Conservation (phyloP, 2,888 invertebrate species). For the Invenusta paracnida region DNA sequence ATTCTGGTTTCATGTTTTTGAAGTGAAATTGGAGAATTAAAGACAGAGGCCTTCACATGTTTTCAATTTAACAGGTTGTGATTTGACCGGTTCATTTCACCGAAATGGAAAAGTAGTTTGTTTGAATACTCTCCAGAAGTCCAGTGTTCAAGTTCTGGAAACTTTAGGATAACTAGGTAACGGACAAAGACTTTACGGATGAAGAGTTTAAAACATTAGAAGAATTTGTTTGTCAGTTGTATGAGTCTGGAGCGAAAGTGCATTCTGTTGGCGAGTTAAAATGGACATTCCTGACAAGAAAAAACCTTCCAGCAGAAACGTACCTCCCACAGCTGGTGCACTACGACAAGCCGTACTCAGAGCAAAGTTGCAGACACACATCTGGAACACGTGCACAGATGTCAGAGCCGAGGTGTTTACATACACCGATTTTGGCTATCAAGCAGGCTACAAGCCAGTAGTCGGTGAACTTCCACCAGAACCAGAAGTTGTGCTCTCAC, state of each 20-base stretch:
- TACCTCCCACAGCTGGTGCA: conserved; percentile 16
- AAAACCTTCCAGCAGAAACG: conserved; percentile 8
- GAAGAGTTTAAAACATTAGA: conserved; percentile 22
- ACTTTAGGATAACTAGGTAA: conserved; percentile 18
- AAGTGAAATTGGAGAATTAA: conserved; percentile 22
- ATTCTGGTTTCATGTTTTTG: background rate
- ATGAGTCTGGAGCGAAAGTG: conserved; percentile 13
- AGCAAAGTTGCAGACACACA: conserved; percentile 10
- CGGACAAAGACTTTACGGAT: conserved; percentile 25
- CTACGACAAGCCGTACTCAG: conserved; percentile 10
- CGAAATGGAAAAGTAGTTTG: background rate
- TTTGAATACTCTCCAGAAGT: conserved; percentile 21
- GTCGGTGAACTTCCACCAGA: background rate
- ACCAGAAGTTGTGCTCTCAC: background rate
- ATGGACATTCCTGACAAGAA: conserved; percentile 23
- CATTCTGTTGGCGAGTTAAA: conserved; percentile 11
- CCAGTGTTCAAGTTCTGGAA: background rate
- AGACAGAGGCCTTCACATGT: background rate
- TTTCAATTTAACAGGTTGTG: conserved; percentile 12
- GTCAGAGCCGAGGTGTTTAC: conserved; percentile 12
- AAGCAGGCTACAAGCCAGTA: conserved; percentile 29
- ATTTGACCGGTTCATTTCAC: conserved; percentile 19
- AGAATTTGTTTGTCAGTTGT: conserved; percentile 23
- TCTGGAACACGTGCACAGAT: conserved; percentile 23
- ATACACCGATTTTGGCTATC: conserved; percentile 18